Conservation (phyloP, 2,797 vertebrate species). For the Myotis vivesi region DNA sequence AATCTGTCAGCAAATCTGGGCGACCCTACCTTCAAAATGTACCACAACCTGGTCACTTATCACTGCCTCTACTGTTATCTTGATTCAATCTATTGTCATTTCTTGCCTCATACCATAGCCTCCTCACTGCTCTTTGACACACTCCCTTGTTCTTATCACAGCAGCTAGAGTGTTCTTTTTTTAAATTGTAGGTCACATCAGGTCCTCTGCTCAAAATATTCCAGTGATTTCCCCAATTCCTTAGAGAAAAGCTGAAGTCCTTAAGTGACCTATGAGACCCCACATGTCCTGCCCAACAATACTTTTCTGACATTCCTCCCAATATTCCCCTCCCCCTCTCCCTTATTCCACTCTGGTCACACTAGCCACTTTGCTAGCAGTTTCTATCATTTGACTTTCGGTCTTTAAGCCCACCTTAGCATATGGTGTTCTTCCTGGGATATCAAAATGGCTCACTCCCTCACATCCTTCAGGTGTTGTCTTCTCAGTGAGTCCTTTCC, state of each 20-base stretch:
- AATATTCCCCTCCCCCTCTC: neutral
- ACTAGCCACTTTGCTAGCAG: neutral
- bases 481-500: neutral
- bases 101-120: neutral
- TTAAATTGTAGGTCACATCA: neutral
- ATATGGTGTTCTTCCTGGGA: neutral
- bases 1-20: neutral
- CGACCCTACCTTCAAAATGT: neutral
- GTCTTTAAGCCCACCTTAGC: neutral
- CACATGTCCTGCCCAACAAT: neutral
- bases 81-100: neutral
- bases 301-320: neutral
- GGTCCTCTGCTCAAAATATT: neutral
- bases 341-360: neutral
- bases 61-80: neutral
- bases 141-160: neutral
- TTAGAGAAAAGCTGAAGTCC: neutral
- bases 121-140: neutral
- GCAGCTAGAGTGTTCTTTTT: neutral
- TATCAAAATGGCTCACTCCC: neutral
- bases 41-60: neutral
- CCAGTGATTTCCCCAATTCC: neutral
- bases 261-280: neutral
- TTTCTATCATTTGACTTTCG: neutral
- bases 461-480: neutral